Evolutionary conservation across 2,797 vertebrate genomes (phyloP).

Genomic region (Muscicapa striata): DNA sequence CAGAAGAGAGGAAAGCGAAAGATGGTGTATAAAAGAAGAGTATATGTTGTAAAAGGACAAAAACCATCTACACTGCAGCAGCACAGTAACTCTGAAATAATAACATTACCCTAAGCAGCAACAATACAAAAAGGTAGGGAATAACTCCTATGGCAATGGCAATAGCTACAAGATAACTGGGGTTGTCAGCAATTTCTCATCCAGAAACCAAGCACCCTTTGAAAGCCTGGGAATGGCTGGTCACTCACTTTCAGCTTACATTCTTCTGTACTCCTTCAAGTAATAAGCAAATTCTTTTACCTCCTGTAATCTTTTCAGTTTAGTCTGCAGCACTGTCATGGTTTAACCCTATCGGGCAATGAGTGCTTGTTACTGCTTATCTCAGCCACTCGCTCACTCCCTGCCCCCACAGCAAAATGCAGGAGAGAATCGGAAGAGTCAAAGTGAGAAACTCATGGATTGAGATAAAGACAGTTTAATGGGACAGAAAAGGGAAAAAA

Average conservation of each 20-base stretch:
- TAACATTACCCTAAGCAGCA: neutral
- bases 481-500: neutral
- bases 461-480: neutral
- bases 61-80: neutral
- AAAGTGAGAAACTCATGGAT: neutral
- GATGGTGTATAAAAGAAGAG: neutral
- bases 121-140: neutral
- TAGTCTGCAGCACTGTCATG: neutral
- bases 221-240: neutral
- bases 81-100: neutral
- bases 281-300: neutral
- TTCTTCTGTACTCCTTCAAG: neutral
- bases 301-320: neutral
- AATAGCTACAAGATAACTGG: neutral
- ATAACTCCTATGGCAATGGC: neutral
- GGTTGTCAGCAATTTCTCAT: neutral
- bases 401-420: fast-evolving
- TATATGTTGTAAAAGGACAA: neutral
- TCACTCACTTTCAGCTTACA: neutral
- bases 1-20: neutral
- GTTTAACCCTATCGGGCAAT: neutral
- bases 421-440: neutral
- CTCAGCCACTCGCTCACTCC: neutral
- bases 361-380: neutral
- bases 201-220: neutral